Conservation (phyloP, 2,113 vertebrate species). For the Blennius ocellaris region DNA sequence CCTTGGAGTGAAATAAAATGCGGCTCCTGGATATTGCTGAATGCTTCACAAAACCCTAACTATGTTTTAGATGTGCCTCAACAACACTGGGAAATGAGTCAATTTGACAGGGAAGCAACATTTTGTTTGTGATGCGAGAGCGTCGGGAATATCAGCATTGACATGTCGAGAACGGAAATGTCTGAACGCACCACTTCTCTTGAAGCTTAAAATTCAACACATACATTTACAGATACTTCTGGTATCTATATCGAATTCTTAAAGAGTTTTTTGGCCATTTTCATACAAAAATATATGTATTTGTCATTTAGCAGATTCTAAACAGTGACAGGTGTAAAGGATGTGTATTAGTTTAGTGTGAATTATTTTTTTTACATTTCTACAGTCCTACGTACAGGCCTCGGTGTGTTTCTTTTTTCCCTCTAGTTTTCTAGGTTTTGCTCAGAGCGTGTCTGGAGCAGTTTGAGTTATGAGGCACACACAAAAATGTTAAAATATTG, state of each 20-base stretch:
- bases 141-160: slow-evolving; percentile 46
- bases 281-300: too few species aligned
- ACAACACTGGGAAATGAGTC: slow-evolving; percentile 73
- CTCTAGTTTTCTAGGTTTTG: slow-evolving; percentile 32
- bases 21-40: slow-evolving; percentile 75
- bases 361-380: slow-evolving; percentile 6
- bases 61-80: slow-evolving; percentile 80
- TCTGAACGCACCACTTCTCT: slow-evolving; percentile 41
- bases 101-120: slow-evolving; percentile 68
- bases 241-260: background rate
- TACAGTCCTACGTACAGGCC: background rate
- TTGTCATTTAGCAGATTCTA: too few species aligned
- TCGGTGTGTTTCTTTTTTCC: too few species aligned
- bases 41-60: slow-evolving; percentile 79
- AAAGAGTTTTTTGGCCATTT: background rate
- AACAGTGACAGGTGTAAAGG: background rate
- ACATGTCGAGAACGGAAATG: slow-evolving; percentile 35
- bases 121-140: slow-evolving; percentile 66
- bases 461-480: slow-evolving; percentile 20
- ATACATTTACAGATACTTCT: background rate
- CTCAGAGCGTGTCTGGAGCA: slow-evolving; percentile 17
- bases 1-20: slow-evolving; percentile 75
- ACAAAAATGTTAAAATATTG: slow-evolving; percentile 31
- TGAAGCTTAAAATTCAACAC: slow-evolving; percentile 30
- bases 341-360: background rate